Evolutionary conservation across 2,888 invertebrate genomes (phyloP), one percentile per base, ranked within the genome.

Genomic region (Patella pellucida): DNA sequence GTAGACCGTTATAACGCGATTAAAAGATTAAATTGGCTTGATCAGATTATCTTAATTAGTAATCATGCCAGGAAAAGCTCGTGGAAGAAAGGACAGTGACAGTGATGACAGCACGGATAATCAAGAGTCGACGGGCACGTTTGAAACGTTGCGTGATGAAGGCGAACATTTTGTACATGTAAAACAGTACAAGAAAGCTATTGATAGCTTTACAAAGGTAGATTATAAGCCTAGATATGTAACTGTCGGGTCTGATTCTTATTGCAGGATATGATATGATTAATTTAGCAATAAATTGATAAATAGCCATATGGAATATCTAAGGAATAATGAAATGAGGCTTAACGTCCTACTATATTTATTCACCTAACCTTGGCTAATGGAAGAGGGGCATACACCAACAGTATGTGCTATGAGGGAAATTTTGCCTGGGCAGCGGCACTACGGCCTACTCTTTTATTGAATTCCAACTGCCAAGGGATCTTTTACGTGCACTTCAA

Each of bases 201-300:
- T 90, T 73, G 86, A 87, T 74, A 89, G 88, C 77, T 91, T 89
- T 74, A 86, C 88, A 14, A 87, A 89, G 89, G 90, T 90, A 81
- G 31, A 23, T 9, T 41, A 62, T 56, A 2, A 7, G 14, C 2
- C 19, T 9, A n/a, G 56, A 16, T 62, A 15, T 62, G 1, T 19
- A 62, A 19, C 23, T 41, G 41, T 41, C 41, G 41, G 9, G 41
- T 41, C 3, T 41, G 7, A 41, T 41, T 41, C 4, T 9, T 41
- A 41, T 41, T 9, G 41, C 9, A 41, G 41, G 41, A 7, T 7
- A 41, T 31, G 1, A 41, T 41, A 41, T 0, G 9, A 41, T 41
- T 41, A 41, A 41, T 9, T 41, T 41, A 41, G 41, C 41, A 41
- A 41, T 41, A 41, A 41, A 41, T 41, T 41, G 41, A 41, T 41